Conservation (phyloP, 2,888 invertebrate genomes). For the Psylliodes chrysocephalus region DNA sequence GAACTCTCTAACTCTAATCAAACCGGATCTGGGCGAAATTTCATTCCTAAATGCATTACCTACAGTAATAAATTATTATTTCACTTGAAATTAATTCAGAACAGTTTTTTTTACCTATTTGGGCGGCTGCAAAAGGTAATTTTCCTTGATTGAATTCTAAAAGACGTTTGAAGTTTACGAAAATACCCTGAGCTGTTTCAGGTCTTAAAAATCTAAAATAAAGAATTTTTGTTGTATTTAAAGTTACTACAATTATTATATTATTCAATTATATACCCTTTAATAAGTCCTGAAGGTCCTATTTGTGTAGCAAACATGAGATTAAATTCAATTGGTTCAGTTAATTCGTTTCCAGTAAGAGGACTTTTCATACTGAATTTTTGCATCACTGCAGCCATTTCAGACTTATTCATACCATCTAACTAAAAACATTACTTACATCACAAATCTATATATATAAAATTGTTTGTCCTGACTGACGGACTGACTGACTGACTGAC, state of each 20-base stretch:
- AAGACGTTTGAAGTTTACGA: conserved; percentile 98
- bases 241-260: neutral
- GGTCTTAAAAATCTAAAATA: conserved; percentile 87
- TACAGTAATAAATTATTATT: too few species aligned
- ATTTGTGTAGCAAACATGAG: conserved; percentile 99
- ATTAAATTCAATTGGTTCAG: conserved; percentile 98
- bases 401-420: conserved; percentile 91
- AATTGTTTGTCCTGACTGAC: too few species aligned
- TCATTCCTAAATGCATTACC: conserved; percentile 98
- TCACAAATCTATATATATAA: too few species aligned
- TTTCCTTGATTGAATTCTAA: conserved; percentile 97
- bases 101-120: conserved; percentile 93
- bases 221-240: too few species aligned
- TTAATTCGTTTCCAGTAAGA: conserved; percentile 91
- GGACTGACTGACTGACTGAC: too few species aligned
- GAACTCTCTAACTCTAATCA: conserved; percentile 96
- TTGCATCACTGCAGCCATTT: conserved; percentile 86
- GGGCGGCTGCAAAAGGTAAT: conserved; percentile 97
- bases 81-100: too few species aligned
- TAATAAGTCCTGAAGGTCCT: conserved; percentile 94
- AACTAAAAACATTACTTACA: conserved; percentile 63
- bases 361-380: conserved; percentile 96
- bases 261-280: conserved; percentile 71
- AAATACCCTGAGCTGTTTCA: conserved; percentile 99
- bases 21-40: conserved; percentile 96